Evolutionary conservation across 2,888 invertebrate genomes (phyloP).

Genomic region (Branchellion lobata): DNA sequence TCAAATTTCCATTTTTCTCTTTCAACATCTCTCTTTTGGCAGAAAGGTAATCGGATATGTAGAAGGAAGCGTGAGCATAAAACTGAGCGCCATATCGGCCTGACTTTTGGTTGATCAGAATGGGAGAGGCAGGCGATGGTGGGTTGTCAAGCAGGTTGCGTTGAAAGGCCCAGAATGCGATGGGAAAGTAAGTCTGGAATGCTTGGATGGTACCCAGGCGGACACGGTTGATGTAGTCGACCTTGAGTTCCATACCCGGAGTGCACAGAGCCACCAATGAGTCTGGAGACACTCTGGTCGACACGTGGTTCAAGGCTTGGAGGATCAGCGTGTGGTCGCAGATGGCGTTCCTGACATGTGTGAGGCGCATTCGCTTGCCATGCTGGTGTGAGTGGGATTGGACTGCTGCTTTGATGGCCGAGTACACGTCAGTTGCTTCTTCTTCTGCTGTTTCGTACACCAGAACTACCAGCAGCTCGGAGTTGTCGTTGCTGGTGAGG

Average conservation of each 20-base stretch:
- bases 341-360: slow-evolving; percentile 59
- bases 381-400: slow-evolving; percentile 70
- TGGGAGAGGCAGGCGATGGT: slow-evolving; percentile 56
- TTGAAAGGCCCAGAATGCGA: slow-evolving; percentile 84
- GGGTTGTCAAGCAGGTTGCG: slow-evolving; percentile 65
- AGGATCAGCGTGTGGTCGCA: slow-evolving; percentile 55
- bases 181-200: slow-evolving; percentile 86
- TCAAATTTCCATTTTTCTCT: slow-evolving; percentile 51
- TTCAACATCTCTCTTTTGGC: slow-evolving; percentile 69
- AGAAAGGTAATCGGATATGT: slow-evolving; percentile 73
- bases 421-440: slow-evolving; percentile 63
- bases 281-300: slow-evolving; percentile 73
- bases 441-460: slow-evolving; percentile 60
- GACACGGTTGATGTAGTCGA: slow-evolving; percentile 79
- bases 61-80: slow-evolving; percentile 76
- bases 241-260: slow-evolving; percentile 57
- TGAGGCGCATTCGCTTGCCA: slow-evolving; percentile 67
- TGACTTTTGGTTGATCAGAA: slow-evolving; percentile 60
- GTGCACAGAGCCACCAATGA: slow-evolving; percentile 56
- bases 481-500: slow-evolving; percentile 77
- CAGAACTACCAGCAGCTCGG: slow-evolving; percentile 74
- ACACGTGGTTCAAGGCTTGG: slow-evolving; percentile 69
- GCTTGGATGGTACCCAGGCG: slow-evolving; percentile 89
- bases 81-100: slow-evolving; percentile 79
- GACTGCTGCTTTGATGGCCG: slow-evolving; percentile 70